Percentiles rank a stretch among this genome's conserved stretches.
These are phyloP conservation scores for Passer domesticus DNA, from an alignment of 2,113 vertebrate species.

Conservation along the genomic window DNA sequence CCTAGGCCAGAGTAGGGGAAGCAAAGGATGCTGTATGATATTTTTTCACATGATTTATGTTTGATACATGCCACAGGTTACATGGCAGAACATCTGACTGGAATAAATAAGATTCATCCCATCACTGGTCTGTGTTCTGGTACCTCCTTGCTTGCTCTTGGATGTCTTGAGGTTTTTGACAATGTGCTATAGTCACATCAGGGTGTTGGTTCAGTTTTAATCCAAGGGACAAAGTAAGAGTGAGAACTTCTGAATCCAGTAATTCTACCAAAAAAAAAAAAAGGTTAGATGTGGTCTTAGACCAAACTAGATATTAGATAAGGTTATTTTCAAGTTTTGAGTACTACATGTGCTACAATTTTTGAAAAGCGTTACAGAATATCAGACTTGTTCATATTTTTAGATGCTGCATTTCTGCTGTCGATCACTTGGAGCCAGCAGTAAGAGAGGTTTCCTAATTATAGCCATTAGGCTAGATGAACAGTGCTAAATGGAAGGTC, in stretches of 20 bases:
- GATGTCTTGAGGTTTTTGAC: not conserved
- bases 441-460: not conserved
- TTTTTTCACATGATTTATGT: not conserved
- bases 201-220: not conserved
- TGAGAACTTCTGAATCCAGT: not conserved
- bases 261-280: not conserved
- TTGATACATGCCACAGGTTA: not conserved
- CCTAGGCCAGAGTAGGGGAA: not conserved
- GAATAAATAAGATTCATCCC: not conserved
- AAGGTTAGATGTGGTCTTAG: not conserved
- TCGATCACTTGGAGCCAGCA: not conserved
- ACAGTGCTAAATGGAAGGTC: not conserved
- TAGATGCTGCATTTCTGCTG: not conserved
- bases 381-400: not conserved
- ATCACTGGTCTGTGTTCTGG: not conserved
- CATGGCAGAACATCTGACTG: not conserved
- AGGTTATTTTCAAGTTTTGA: not conserved
- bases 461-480: not conserved
- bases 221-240: not conserved
- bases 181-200: accelerated
- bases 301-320: not conserved
- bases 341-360: not conserved
- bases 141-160: not conserved
- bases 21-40: not conserved
- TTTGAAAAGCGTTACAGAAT: not conserved